Percentiles rank a stretch among this genome's conserved stretches.
These are phyloP conservation scores for Hemithea aestivaria DNA, from an alignment of 2,888 invertebrate species.

Conservation along the genomic window DNA sequence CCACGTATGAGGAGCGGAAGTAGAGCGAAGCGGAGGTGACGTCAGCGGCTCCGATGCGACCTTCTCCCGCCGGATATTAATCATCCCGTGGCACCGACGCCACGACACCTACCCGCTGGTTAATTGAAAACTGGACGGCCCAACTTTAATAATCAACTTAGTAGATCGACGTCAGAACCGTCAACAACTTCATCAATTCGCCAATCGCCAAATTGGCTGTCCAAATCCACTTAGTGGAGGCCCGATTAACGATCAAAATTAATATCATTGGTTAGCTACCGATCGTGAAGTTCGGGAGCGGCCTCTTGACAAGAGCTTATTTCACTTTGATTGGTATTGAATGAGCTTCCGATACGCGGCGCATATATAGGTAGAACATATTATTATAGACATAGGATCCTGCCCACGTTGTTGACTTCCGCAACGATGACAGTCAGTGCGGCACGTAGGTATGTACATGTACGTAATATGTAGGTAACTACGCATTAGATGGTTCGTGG, in stretches of 20 bases:
- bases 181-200: conserved; percentile 27
- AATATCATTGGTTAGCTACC: conserved; percentile 19
- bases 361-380: conserved; percentile 3
- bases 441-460: conserved; percentile 20
- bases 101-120: conserved; percentile 25
- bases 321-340: conserved; percentile 9
- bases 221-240: conserved; percentile 22
- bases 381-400: conserved; percentile 3
- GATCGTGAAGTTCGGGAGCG: conserved; percentile 12
- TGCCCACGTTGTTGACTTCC: conserved; percentile 8
- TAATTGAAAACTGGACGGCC: conserved; percentile 51
- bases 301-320: background rate
- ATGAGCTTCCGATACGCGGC: conserved; percentile 8
- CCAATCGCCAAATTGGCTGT: conserved; percentile 24
- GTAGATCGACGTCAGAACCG: conserved; percentile 23
- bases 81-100: conserved; percentile 57
- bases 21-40: conserved; percentile 64
- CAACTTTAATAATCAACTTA: conserved; percentile 30
- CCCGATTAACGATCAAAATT: conserved; percentile 22
- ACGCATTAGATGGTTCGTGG: conserved; percentile 38
- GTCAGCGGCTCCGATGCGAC: conserved; percentile 62
- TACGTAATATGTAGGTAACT: too few relatives aligned
- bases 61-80: conserved; percentile 74
- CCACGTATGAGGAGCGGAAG: conserved; percentile 60
- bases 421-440: conserved; percentile 2